Percentiles rank a stretch among this genome's conserved stretches.
Conservation (phyloP, 2,888 invertebrate species). For the Napeogenes inachia region DNA sequence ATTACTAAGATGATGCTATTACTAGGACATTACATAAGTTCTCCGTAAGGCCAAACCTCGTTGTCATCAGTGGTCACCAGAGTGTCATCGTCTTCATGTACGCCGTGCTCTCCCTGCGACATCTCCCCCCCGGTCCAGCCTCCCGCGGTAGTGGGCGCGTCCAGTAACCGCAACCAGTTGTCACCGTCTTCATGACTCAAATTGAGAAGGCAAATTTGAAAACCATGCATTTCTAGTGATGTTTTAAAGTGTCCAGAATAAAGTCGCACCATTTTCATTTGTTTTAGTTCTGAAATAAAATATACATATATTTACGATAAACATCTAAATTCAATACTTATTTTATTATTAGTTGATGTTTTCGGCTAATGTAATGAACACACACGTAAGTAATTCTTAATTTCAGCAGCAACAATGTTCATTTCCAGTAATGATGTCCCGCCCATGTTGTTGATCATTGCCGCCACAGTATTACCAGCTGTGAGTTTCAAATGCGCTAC, state of each 20-base stretch:
- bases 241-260: constrained; percentile 81
- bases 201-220: constrained; percentile 84
- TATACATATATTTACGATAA: constrained; percentile 25
- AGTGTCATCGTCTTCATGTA: constrained; percentile 49
- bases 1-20: too few species aligned
- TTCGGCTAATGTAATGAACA: not conserved
- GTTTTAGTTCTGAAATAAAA: constrained; percentile 51
- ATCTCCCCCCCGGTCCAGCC: constrained; percentile 74
- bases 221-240: constrained; percentile 86
- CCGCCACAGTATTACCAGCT: constrained; percentile 70
- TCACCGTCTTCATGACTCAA: constrained; percentile 61
- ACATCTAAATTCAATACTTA: not conserved
- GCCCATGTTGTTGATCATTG: constrained; percentile 88
- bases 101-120: constrained; percentile 43
- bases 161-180: constrained; percentile 74
- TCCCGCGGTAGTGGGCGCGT: constrained; percentile 75
- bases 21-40: not conserved
- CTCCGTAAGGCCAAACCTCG: constrained; percentile 41
- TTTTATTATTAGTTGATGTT: too few species aligned
- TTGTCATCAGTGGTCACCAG: constrained; percentile 42
- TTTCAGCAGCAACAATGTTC: constrained; percentile 82
- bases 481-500: constrained; percentile 52
- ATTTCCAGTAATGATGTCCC: constrained; percentile 85
- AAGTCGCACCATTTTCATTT: constrained; percentile 71
- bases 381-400: constrained; percentile 79